Evolutionary conservation across 2,797 vertebrate genomes (phyloP).

Genomic region (Protonibea diacanthus): DNA sequence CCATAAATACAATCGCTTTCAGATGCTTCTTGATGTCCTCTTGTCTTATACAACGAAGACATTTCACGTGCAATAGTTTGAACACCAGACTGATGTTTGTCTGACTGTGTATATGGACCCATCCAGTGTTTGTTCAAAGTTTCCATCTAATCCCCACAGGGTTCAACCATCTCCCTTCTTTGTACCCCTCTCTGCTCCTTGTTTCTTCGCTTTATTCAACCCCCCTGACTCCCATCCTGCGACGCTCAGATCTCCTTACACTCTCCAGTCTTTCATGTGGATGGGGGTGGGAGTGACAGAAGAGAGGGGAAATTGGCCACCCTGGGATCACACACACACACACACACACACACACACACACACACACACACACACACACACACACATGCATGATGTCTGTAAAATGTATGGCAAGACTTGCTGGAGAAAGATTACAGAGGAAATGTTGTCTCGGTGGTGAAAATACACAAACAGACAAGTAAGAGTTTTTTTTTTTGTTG

Average conservation of each 20-base stretch:
- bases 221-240: neutral
- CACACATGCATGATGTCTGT: conserved; percentile 8
- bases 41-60: conserved; percentile 17
- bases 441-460: conserved; percentile 12
- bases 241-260: conserved; percentile 48
- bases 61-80: conserved; percentile 22
- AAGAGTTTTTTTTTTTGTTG: conserved; percentile 1
- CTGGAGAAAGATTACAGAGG: conserved; percentile 2
- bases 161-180: conserved; percentile 18
- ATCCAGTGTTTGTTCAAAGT: conserved; percentile 39
- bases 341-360: conserved; percentile 20
- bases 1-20: conserved; percentile 25
- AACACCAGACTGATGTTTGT: conserved; percentile 15
- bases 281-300: conserved; percentile 11
- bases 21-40: conserved; percentile 31
- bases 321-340: conserved; percentile 34
- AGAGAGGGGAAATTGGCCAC: conserved; percentile 41
- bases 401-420: conserved; percentile 16
- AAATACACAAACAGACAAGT: conserved; percentile 21
- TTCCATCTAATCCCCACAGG: conserved; percentile 27
- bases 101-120: conserved; percentile 3
- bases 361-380: conserved; percentile 27
- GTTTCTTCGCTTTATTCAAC: conserved; percentile 12
- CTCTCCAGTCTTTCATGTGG: conserved; percentile 56
- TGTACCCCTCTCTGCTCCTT: conserved; percentile 4